Evolutionary conservation across 2,113 vertebrate genomes (phyloP).

Genomic region (Catharus fuscescens): DNA sequence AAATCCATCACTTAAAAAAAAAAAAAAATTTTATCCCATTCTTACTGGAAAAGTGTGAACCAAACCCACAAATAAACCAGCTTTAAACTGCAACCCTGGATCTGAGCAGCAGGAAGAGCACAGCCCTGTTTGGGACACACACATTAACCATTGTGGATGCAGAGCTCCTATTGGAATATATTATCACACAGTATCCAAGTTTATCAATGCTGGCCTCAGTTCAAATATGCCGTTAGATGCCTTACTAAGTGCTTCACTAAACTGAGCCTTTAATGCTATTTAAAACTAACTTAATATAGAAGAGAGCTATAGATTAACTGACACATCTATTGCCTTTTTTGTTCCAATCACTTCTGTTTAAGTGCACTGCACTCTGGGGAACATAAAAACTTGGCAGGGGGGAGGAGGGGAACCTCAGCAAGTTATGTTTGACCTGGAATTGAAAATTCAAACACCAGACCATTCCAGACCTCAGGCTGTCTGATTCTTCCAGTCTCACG

Average conservation of each 20-base stretch:
- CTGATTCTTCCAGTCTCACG: not conserved
- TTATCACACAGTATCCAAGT: conserved; percentile 29
- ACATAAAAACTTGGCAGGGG: not conserved
- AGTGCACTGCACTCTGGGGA: not conserved
- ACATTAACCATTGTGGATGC: conserved; percentile 1
- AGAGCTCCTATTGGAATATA: not conserved
- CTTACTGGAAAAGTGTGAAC: not conserved
- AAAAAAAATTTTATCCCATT: not conserved
- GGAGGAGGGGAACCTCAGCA: not conserved
- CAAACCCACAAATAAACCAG: not conserved
- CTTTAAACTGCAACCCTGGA: not conserved
- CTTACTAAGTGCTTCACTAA: conserved; percentile 52
- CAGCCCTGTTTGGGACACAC: not conserved
- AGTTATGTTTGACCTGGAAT: conserved; percentile 7
- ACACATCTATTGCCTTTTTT: conserved; percentile 13
- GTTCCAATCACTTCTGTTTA: conserved; percentile 19
- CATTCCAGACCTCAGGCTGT: not conserved
- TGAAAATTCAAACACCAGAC: not conserved
- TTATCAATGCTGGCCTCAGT: conserved; percentile 58
- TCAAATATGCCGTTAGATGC: conserved; percentile 59
- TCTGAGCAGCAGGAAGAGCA: not conserved
- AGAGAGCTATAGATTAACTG: conserved; percentile 47
- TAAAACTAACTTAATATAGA: conserved; percentile 62
- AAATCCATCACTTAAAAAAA: not conserved
- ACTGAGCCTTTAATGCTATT: conserved; percentile 61